Percentiles rank a stretch among this genome's conserved stretches.
Conservation (phyloP, 2,888 invertebrate species). For the Melanargia galathea region DNA sequence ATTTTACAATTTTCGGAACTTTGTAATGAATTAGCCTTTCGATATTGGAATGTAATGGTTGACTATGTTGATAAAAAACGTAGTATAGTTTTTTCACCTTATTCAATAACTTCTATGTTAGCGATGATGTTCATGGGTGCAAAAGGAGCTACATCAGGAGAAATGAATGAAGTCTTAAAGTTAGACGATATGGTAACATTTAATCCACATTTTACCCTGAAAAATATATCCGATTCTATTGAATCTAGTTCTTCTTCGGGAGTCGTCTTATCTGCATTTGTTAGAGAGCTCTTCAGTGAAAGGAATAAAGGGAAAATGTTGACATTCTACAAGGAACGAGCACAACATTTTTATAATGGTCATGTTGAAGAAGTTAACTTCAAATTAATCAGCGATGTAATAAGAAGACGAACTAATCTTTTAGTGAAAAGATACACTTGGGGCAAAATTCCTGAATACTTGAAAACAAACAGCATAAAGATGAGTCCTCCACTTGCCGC, state of each 20-base stretch:
- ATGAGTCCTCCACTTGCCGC: constrained; percentile 90
- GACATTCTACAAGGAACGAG: constrained; percentile 93
- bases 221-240: constrained; percentile 92
- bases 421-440: constrained; percentile 90
- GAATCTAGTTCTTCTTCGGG: constrained; percentile 86
- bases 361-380: constrained; percentile 93
- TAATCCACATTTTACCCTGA: constrained; percentile 93
- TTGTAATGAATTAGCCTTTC: constrained; percentile 92
- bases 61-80: constrained; percentile 87
- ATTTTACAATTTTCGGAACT: constrained; percentile 89
- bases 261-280: constrained; percentile 90
- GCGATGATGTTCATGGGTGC: constrained; percentile 96
- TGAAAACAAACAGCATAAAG: constrained; percentile 87
- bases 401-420: constrained; percentile 90
- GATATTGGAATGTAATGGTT: constrained; percentile 89
- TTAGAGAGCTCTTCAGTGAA: constrained; percentile 92
- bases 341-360: constrained; percentile 93
- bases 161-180: constrained; percentile 93
- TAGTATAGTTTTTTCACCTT: constrained; percentile 91
- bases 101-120: constrained; percentile 91
- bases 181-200: constrained; percentile 94
- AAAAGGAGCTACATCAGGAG: constrained; percentile 92
- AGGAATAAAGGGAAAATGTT: constrained; percentile 89
- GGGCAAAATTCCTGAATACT: constrained; percentile 88
- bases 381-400: constrained; percentile 90